Evolutionary conservation across 2,797 vertebrate genomes (phyloP), one percentile per base, ranked within the genome.

Genomic region (Muraenolepis orangiensis): DNA sequence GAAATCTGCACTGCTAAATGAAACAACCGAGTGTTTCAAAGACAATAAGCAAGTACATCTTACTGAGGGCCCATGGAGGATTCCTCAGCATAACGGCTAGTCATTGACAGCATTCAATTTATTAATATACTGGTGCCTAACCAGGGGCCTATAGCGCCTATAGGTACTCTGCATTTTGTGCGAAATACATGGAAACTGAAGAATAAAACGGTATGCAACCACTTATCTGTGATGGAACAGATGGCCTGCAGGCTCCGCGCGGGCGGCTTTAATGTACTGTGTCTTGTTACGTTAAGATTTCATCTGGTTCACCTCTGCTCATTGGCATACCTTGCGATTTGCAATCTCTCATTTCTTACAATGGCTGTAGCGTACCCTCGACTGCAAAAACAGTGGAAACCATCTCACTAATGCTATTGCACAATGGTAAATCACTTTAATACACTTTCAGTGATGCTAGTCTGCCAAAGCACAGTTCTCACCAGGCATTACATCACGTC

Each of bases 381-480:
- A 75, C 81, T 86, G 80, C 77, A 28, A 42, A 66, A 69, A 80
- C 78, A 83, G 72, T 82, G 87, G 86, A 90, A 92, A 86, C 88
- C 83, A 90, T 93, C 88, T 86, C 78, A 68, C 88, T 92, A 93
- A 93, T 91, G 85, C 88, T 87, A 86, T 93, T 93, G 91, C 93
- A 91, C 91, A 94, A 93, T 87, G 66, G 38, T 91, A 83, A 90
- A 87, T 91, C 91, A 86, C 85, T 79, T 84, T 90, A 91, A 90
- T 87, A 87, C 83, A 87, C 89, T 88, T 85, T 67, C 82, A 85
- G 74, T 81, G 72, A 74, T 78, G 57, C 85, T 29, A 64, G 81
- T 85, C 76, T 70, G 87, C 82, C 70, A 74, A 82, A 81, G 75
- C 75, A 75, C 79, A 80, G 73, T 74, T 72, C 80, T 85, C 85